These are phyloP conservation scores for Leptinotarsa juncta DNA, from an alignment of 2,888 invertebrate species.

Conservation along the genomic window DNA sequence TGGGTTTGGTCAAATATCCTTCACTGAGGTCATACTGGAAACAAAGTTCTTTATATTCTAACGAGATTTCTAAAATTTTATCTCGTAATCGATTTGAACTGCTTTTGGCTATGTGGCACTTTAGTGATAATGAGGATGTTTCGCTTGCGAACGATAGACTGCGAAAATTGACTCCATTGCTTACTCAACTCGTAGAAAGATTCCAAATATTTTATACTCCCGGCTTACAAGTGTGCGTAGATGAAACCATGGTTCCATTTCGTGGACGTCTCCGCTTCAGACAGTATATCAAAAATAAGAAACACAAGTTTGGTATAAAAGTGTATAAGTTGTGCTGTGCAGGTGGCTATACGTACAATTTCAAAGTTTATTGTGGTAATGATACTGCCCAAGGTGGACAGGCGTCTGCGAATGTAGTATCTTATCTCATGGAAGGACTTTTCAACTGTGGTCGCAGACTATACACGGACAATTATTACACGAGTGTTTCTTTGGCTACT, in stretches of 20 bases:
- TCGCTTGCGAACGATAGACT: not conserved
- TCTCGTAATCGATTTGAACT: conserved; percentile 13
- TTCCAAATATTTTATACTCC: conserved; percentile 18
- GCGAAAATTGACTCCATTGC: conserved; percentile 7
- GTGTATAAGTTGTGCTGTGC: conserved; percentile 22
- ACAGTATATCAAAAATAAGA: conserved; percentile 23
- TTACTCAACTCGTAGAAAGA: conserved; percentile 12
- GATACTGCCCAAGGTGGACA: conserved; percentile 3
- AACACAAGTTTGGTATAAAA: conserved; percentile 16
- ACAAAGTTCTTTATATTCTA: not conserved
- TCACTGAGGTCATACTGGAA: not conserved
- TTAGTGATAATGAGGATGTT: conserved; percentile 15
- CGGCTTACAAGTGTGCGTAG: conserved; percentile 12
- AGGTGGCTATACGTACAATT: conserved; percentile 22
- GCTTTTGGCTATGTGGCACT: conserved; percentile 11
- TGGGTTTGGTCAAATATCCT: not conserved
- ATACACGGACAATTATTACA: no score
- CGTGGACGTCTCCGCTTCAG: conserved; percentile 17
- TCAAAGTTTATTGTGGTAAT: conserved; percentile 21
- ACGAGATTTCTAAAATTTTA: conserved; percentile 3
- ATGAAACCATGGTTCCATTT: conserved; percentile 20
- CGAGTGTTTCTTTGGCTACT: no score
- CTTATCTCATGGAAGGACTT: no score
- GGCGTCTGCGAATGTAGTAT: no score
- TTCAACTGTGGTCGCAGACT: no score